A percentile compares a stretch with the other conserved stretches of the same genome.
phyloP scores from a whole-genome alignment of 2,113 vertebrate species.

The Diadophis punctatus region DNA sequence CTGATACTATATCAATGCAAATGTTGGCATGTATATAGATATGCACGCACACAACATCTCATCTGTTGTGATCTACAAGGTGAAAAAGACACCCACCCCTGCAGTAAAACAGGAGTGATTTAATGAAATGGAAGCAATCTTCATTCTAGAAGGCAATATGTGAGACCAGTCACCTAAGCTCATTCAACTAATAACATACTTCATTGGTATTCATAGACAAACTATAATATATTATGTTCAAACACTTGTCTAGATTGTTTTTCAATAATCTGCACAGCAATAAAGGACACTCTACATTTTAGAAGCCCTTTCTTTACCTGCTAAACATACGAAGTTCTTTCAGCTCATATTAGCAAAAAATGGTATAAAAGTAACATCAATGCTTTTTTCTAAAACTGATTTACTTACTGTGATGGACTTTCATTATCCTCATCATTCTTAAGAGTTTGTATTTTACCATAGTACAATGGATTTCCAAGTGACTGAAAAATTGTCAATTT shows the following conservation, averaged over 20 bases:
- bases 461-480: conserved; percentile 91
- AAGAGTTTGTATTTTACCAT: conserved; percentile 92
- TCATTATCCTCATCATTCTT: conserved; percentile 84
- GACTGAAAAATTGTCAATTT: conserved; percentile 93
- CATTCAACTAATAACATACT: not conserved
- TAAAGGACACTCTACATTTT: not conserved
- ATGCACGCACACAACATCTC: not conserved
- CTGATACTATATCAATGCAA: not conserved
- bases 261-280: not conserved
- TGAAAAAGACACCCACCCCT: not conserved
- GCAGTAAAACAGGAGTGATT: not conserved
- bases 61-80: not conserved
- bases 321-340: not conserved
- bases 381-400: not conserved
- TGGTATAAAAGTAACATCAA: not conserved
- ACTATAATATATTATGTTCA: not conserved
- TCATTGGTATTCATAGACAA: not conserved
- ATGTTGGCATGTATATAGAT: not conserved
- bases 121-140: not conserved
- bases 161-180: not conserved
- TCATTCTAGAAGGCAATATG: not conserved
- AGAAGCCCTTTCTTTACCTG: not conserved
- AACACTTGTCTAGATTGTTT: not conserved
- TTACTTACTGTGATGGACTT: conserved; percentile 84
- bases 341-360: not conserved